Percentiles rank a stretch among this genome's conserved stretches.
These are phyloP conservation scores for Macrosiphum euphorbiae DNA, from an alignment of 2,888 invertebrate species.

Conservation along the genomic window DNA sequence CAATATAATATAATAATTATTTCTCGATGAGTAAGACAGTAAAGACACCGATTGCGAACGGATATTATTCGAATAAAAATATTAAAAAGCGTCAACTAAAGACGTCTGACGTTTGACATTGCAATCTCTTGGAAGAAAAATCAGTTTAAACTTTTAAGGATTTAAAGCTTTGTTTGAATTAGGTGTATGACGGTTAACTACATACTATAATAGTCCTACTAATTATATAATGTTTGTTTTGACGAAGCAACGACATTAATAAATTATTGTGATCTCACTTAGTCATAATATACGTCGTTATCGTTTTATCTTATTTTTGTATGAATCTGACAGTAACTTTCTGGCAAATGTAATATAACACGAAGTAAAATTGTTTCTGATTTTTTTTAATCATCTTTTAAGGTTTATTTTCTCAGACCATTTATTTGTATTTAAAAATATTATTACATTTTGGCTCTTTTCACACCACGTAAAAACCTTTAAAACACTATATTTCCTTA, in stretches of 20 bases:
- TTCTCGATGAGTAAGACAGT: too few species aligned
- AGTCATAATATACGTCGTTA: neutral
- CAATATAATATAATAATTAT: too few species aligned
- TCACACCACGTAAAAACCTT: neutral
- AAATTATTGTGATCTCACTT: neutral
- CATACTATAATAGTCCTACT: neutral
- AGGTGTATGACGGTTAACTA: neutral
- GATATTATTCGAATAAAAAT: too few species aligned
- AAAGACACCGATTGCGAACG: too few species aligned
- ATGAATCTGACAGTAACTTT: neutral
- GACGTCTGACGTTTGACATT: neutral
- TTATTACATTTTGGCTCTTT: neutral
- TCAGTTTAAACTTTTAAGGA: neutral
- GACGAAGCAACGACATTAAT: neutral
- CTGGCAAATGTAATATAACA: neutral
- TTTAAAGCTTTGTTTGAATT: neutral
- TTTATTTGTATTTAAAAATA: neutral
- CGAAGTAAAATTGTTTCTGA: neutral
- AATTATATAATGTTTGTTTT: slow-evolving; percentile 38
- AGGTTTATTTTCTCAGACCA: neutral
- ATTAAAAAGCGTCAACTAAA: neutral
- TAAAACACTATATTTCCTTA: neutral
- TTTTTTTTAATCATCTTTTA: neutral
- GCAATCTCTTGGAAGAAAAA: neutral
- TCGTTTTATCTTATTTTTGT: neutral